Conservation (phyloP, 2,888 invertebrate species). For the Eudemis profundana region DNA sequence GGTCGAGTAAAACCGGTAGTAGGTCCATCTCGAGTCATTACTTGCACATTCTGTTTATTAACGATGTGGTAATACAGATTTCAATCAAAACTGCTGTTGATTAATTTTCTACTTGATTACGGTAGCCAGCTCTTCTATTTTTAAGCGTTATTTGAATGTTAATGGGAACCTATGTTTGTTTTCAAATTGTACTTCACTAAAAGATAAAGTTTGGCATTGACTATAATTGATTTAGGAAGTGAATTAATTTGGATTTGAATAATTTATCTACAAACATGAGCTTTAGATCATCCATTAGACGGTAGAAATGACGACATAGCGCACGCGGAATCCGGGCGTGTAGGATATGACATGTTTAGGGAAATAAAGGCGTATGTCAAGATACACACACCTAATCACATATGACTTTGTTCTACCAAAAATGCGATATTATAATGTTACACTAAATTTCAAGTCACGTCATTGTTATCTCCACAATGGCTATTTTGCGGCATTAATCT, state of each 20-base stretch:
- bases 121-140: conserved; percentile 64
- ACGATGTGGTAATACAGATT: conserved; percentile 76
- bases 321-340: conserved; percentile 31
- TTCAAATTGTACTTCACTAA: conserved; percentile 2
- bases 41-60: conserved; percentile 74
- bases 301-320: conserved; percentile 37
- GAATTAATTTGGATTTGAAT: conserved; percentile 31
- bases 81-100: conserved; percentile 77
- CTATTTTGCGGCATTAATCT: conserved; percentile 66
- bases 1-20: conserved; percentile 81
- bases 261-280: conserved; percentile 30
- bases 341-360: conserved; percentile 24
- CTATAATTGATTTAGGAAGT: conserved; percentile 32
- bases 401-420: conserved; percentile 5
- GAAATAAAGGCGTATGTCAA: conserved; percentile 14
- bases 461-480: conserved; percentile 67
- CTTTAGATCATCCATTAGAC: conserved; percentile 39
- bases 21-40: conserved; percentile 77
- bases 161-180: not conserved
- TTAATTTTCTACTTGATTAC: conserved; percentile 81
- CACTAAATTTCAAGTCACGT: conserved; percentile 66
- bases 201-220: conserved; percentile 13
- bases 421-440: conserved; percentile 47
- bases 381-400: not conserved
- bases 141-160: conserved; percentile 37